A percentile compares a stretch with the other conserved stretches of the same genome.
Conservation (phyloP, 2,888 invertebrate genomes). For the Tiphia femorata region DNA sequence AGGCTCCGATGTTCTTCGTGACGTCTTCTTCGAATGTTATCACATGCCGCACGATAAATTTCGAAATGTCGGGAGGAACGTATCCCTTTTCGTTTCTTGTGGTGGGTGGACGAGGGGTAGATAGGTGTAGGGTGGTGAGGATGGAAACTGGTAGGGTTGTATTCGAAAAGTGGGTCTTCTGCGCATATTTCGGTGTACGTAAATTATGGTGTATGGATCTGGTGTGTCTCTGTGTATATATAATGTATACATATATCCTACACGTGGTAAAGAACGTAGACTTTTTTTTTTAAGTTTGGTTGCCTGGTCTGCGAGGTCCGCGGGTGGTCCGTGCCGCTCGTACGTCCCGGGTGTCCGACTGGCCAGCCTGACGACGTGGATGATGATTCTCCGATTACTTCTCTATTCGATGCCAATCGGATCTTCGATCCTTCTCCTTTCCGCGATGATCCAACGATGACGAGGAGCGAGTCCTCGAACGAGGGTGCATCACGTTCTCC, state of each 20-base stretch:
- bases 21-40: constrained; percentile 53
- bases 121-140: background rate
- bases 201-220: constrained; percentile 22
- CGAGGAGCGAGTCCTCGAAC: background rate
- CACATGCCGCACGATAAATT: constrained; percentile 56
- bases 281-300: constrained; percentile 39
- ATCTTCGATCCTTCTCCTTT: constrained; percentile 1
- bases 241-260: constrained; percentile 10
- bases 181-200: constrained; percentile 18
- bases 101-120: background rate
- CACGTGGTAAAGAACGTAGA: constrained; percentile 26
- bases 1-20: constrained; percentile 35
- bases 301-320: constrained; percentile 53
- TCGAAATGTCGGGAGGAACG: constrained; percentile 11
- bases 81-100: no score
- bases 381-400: no score
- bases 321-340: constrained; percentile 35
- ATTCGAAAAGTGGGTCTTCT: constrained; percentile 7
- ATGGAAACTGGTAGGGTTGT: constrained; percentile 2
- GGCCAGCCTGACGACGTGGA: constrained; percentile 21
- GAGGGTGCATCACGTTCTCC: background rate
- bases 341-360: no score
- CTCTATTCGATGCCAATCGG: no score
- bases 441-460: background rate
- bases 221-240: constrained; percentile 14